Base-by-base conservation (phyloP, 2,113 vertebrate species). In the Carassius auratus region DNA sequence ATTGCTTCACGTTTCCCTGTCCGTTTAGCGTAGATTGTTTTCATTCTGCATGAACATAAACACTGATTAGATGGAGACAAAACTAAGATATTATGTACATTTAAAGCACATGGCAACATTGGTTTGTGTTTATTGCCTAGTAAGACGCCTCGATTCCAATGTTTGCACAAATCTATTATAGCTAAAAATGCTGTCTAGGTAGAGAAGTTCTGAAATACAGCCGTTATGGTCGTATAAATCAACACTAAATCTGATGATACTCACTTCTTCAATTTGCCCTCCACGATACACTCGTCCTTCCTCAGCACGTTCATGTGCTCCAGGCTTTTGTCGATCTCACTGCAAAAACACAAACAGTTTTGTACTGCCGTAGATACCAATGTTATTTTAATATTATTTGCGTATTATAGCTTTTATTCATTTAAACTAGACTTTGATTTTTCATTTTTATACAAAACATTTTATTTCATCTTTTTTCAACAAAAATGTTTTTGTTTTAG, bases 291-390 rank as follows among this genome's bases (percentile, higher is more conserved):
- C 91, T 99, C 99, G 93, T 99, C 98, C 94, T 98, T 98, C 91
- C 98, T 96, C 93, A 99, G 94, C 90, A 98, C 98, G 88, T 97
- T 97, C 97, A 99, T 99, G 89, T 99, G 98, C 91, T 99, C 98
- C 92, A 99, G 96, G 91, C 95, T 97, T 92, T 99, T 99, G 91
- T 99, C 98, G 88, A 99, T 99, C 95, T 99, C 98, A 93, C 98
- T 99, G 95, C 36, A 78, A 26, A 85, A 71, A 88, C 36, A 48
- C 45, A 48, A 61, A 75, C 61, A 57, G 38, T 84, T 83, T 26
- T 5, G 19, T 14, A 15, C 8, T 61, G 33, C 9, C n/a, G 1
- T 45, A 23, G 13, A 81, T 66, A 17, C 0, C 8, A 48, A 13
- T 52, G 73, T 5, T 75, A n/a, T 36, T 42, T 66, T 69, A 19